These are phyloP conservation scores for Metallyticus violacea DNA, from an alignment of 2,888 invertebrate species.

Conservation along the genomic window DNA sequence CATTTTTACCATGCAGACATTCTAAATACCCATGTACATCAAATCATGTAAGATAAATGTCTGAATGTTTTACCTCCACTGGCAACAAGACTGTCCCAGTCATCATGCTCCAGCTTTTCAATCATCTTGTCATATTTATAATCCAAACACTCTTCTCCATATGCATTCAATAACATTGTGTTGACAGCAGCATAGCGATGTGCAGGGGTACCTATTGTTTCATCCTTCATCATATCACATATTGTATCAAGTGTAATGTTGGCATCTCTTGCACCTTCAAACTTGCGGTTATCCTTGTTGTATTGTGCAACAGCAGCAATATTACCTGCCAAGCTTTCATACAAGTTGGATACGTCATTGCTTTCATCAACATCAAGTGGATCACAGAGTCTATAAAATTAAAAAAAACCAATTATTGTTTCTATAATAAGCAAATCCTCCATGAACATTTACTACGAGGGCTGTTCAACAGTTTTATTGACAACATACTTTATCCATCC, in stretches of 20 bases:
- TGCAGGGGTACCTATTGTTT: slow-evolving; percentile 58
- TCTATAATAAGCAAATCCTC: no score
- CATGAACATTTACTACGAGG: no score
- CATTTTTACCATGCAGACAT: no score
- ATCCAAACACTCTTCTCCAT: slow-evolving; percentile 74
- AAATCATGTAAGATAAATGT: no score
- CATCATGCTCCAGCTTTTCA: slow-evolving; percentile 59
- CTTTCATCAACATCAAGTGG: slow-evolving; percentile 62
- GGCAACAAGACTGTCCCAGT: slow-evolving; percentile 62
- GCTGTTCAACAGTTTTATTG: no score
- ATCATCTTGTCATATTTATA: slow-evolving; percentile 78
- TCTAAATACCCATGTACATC: no score
- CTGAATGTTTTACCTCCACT: slow-evolving; percentile 52
- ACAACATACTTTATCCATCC: no score
- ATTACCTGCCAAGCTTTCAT: slow-evolving; percentile 75
- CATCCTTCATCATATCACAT: slow-evolving; percentile 71
- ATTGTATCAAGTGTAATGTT: slow-evolving; percentile 78
- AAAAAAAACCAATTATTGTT: no score
- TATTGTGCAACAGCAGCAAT: slow-evolving; percentile 93
- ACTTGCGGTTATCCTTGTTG: slow-evolving; percentile 80
- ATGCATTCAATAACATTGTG: slow-evolving; percentile 60
- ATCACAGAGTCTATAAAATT: slow-evolving; percentile 64
- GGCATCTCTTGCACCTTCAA: slow-evolving; percentile 55
- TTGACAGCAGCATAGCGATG: slow-evolving; percentile 73
- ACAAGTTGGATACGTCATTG: slow-evolving; percentile 63